A percentile compares a stretch with the other conserved stretches of the same genome.
These are phyloP conservation scores for Camponotus fellah DNA, from an alignment of 2,888 invertebrate species.

Conservation along the genomic window DNA sequence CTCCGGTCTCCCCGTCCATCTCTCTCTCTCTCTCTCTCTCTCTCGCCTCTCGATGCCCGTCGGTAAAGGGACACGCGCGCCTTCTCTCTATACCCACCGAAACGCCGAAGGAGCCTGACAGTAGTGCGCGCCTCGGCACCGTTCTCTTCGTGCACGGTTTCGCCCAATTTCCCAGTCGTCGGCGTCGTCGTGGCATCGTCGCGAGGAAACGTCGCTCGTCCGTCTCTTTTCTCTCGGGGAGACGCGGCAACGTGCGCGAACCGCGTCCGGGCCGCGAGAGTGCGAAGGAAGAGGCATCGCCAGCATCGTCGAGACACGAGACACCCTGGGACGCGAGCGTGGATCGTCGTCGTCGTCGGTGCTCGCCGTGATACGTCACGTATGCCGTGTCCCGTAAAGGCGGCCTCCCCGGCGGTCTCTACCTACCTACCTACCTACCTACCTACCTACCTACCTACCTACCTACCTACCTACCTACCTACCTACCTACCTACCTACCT, in stretches of 20 bases:
- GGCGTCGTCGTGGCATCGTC: not conserved
- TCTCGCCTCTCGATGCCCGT: constrained; percentile 68
- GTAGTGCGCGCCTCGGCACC: constrained; percentile 72
- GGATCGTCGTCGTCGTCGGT: constrained; percentile 12
- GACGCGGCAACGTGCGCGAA: not conserved
- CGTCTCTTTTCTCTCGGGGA: not conserved
- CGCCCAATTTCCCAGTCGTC: constrained; percentile 64
- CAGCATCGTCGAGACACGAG: not conserved
- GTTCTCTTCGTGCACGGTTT: constrained; percentile 70
- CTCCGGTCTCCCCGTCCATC: constrained; percentile 32
- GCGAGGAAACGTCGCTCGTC: not conserved
- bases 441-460: constrained; percentile 53
- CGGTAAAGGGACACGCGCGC: constrained; percentile 78
- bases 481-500: constrained; percentile 45
- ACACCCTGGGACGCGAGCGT: constrained; percentile 16
- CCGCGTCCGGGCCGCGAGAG: constrained; percentile 4
- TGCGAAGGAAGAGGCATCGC: not conserved
- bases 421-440: constrained; percentile 54
- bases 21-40: constrained; percentile 33
- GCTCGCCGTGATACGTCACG: constrained; percentile 65
- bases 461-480: not conserved
- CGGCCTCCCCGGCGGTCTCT: constrained; percentile 68
- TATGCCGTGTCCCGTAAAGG: constrained; percentile 69
- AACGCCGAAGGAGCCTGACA: constrained; percentile 72
- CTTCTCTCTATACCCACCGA: constrained; percentile 72